phyloP scores from a whole-genome alignment of 92 coral and sea anemone genomes.

The Bergia puertoricense region DNA sequence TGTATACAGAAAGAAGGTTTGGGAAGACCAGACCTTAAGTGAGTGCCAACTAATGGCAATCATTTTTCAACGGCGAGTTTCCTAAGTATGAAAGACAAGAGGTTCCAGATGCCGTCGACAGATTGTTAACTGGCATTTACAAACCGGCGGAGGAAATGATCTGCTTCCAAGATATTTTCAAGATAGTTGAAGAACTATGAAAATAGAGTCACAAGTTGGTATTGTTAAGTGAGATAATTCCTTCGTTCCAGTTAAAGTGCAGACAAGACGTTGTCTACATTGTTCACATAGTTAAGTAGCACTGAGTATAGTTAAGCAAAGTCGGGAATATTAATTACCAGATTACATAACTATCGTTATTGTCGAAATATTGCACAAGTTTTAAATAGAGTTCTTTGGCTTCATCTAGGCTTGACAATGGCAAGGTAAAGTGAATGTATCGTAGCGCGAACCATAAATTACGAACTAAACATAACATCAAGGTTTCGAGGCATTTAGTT shows the following conservation, averaged over 20 bases:
- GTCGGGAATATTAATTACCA: too few species aligned
- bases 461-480: too few species aligned
- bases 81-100: neutral
- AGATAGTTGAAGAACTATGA: neutral
- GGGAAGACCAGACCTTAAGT: neutral
- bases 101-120: neutral
- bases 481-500: too few species aligned
- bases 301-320: too few species aligned
- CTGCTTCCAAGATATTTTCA: neutral
- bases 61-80: constrained; percentile 1
- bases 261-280: too few species aligned
- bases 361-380: neutral
- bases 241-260: too few species aligned
- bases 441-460: neutral
- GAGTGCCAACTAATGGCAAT: neutral
- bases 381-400: neutral
- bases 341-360: too few species aligned
- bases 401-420: neutral
- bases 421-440: neutral
- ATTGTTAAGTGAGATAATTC: too few species aligned
- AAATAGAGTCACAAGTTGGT: too few species aligned
- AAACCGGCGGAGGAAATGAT: neutral
- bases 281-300: too few species aligned
- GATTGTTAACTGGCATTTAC: neutral
- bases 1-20: constrained; percentile 25